phyloP scores from a whole-genome alignment of 2,888 invertebrate genomes.

The Tenthredo amoena region DNA sequence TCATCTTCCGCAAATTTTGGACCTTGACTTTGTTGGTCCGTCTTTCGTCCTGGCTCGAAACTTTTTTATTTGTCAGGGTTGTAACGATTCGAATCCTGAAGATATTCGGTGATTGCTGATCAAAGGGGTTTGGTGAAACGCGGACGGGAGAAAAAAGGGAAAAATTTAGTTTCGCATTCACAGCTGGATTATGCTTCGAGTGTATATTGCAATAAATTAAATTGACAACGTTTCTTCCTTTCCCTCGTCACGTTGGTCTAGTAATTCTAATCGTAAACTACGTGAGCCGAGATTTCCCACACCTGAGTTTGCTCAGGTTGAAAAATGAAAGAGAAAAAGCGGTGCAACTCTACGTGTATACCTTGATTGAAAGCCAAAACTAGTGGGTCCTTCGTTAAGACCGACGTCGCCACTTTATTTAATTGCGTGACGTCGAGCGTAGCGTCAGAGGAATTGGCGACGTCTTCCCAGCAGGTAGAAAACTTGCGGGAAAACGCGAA shows the following conservation, averaged over 20 bases:
- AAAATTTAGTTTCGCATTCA: background rate
- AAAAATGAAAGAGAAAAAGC: constrained; percentile 12
- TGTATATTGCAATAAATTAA: background rate
- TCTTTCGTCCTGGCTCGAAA: background rate
- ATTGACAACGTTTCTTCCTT: background rate
- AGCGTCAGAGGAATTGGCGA: constrained; percentile 12
- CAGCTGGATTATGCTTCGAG: background rate
- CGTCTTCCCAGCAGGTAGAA: constrained; percentile 41
- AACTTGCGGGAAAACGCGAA: constrained; percentile 46
- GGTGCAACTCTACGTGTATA: background rate
- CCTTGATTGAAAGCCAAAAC: constrained; percentile 51
- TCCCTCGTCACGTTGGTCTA: background rate
- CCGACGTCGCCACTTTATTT: constrained; percentile 47
- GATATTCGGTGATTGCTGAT: background rate
- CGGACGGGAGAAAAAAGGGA: background rate
- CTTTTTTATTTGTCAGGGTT: background rate
- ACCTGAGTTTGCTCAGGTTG: background rate
- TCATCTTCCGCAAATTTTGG: background rate
- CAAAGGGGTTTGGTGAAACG: background rate
- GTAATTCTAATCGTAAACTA: background rate
- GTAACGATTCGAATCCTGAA: background rate
- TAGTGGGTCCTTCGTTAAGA: constrained; percentile 49
- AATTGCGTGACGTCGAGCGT: constrained; percentile 42
- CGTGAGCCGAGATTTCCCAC: background rate
- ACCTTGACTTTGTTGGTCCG: background rate